phyloP scores from a whole-genome alignment of 2,797 vertebrate genomes.

The Syncerus caffer region DNA sequence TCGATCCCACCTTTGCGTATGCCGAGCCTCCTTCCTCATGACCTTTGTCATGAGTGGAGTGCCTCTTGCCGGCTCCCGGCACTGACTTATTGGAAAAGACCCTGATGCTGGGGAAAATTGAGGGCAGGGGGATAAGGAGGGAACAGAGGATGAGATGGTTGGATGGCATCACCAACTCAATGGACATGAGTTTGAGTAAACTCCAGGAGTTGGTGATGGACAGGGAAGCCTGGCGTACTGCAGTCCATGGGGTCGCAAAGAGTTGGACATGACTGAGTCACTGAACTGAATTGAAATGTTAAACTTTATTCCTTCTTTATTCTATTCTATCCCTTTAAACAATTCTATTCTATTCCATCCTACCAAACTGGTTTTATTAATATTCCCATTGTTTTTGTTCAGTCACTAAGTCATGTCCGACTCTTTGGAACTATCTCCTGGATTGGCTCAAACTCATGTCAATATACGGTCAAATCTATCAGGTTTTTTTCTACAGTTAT shows the following conservation, averaged over 20 bases:
- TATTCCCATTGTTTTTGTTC: too few relatives aligned
- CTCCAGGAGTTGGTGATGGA: neutral
- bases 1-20: too few relatives aligned
- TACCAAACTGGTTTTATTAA: too few relatives aligned
- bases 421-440: too few relatives aligned
- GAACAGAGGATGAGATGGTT: neutral
- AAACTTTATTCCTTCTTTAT: too few relatives aligned
- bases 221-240: fast-evolving
- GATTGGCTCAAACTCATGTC: too few relatives aligned
- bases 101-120: neutral
- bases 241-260: neutral
- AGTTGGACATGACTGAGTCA: neutral
- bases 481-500: neutral
- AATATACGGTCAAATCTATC: neutral
- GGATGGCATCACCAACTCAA: neutral
- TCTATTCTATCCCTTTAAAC: too few relatives aligned
- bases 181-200: neutral
- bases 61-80: too few relatives aligned
- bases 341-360: too few relatives aligned
- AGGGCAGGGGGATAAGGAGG: neutral
- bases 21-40: too few relatives aligned
- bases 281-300: neutral
- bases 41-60: too few relatives aligned
- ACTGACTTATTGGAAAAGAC: neutral
- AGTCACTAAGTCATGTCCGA: too few relatives aligned